Conservation (phyloP, 1,140 invertebrate species). For the Globodera rostochiensis region DNA sequence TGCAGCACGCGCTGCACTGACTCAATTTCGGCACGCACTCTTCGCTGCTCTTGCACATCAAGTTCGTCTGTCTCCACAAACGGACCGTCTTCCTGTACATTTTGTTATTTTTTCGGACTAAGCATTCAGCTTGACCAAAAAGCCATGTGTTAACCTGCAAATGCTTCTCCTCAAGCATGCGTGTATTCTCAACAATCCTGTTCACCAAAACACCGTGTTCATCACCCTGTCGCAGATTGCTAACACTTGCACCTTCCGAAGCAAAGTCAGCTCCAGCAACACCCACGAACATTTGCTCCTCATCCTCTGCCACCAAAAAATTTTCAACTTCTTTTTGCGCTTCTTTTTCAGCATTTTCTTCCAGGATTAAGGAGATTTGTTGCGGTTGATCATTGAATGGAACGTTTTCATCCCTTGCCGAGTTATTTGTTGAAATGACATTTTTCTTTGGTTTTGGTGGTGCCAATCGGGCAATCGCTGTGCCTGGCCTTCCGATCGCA, state of each 20-base stretch:
- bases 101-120: background rate
- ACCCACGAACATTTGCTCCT: slow-evolving; percentile 34
- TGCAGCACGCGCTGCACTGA: slow-evolving; percentile 43
- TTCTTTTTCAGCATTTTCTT: slow-evolving; percentile 32
- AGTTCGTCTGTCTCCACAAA: slow-evolving; percentile 28
- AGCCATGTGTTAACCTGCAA: slow-evolving; percentile 7
- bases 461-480: slow-evolving; percentile 43
- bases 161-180: slow-evolving; percentile 47
- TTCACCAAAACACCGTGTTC: slow-evolving; percentile 53
- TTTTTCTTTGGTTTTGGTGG: slow-evolving; percentile 53
- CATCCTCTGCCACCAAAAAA: slow-evolving; percentile 55
- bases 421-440: slow-evolving; percentile 18
- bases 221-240: slow-evolving; percentile 24
- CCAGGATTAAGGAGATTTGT: slow-evolving; percentile 36
- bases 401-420: background rate
- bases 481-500: slow-evolving; percentile 50
- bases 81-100: slow-evolving; percentile 5
- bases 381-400: slow-evolving; percentile 15
- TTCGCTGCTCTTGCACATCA: slow-evolving; percentile 40
- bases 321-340: slow-evolving; percentile 22
- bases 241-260: slow-evolving; percentile 31
- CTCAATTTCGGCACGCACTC: slow-evolving; percentile 44
- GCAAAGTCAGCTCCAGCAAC: background rate
- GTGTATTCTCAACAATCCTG: slow-evolving; percentile 48
- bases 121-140: background rate